These are phyloP conservation scores for Megaceryle maxima DNA, from an alignment of 2,113 vertebrate genomes.

Conservation along the genomic window DNA sequence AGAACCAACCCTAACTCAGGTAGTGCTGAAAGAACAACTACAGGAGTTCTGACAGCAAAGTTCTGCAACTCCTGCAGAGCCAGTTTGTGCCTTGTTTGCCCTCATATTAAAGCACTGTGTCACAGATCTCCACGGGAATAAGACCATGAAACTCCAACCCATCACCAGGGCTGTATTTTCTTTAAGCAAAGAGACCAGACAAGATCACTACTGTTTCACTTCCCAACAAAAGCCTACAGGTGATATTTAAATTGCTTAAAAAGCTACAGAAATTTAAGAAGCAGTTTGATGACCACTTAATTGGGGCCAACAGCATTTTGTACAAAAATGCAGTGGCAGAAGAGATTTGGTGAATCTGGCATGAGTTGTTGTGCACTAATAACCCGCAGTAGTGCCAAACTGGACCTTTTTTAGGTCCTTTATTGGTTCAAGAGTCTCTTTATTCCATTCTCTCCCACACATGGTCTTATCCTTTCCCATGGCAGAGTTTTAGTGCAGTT, in stretches of 20 bases:
- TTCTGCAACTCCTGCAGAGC: not conserved
- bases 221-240: not conserved
- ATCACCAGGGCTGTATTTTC: not conserved
- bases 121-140: not conserved
- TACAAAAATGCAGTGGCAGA: not conserved
- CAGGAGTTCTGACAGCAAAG: not conserved
- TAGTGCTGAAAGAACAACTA: not conserved
- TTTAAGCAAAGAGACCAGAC: not conserved
- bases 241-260: not conserved
- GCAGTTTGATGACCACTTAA: not conserved
- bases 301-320: not conserved
- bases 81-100: rapidly evolving
- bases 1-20: not conserved
- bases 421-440: not conserved
- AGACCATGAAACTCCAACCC: not conserved
- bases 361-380: not conserved
- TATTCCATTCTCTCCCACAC: not conserved
- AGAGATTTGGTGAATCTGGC: not conserved
- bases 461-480: rapidly evolving
- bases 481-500: not conserved
- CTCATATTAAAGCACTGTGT: rapidly evolving
- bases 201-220: not conserved
- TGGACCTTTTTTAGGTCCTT: not conserved
- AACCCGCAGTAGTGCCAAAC: not conserved
- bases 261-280: not conserved